Conservation (phyloP, 2,797 vertebrate species). For the Eulemur albifrons region DNA sequence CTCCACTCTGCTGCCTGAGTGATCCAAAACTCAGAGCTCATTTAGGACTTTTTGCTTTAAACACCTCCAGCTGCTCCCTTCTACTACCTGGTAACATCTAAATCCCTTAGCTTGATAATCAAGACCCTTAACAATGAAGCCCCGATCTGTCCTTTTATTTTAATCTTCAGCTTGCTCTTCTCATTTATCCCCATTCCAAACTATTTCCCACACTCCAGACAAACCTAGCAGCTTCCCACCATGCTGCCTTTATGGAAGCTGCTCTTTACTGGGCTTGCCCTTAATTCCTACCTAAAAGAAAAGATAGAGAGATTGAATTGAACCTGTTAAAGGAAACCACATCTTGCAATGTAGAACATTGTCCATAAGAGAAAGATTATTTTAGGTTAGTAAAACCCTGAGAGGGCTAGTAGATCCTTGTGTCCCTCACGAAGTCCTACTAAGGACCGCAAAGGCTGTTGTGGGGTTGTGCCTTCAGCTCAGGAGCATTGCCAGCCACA, state of each 20-base stretch:
- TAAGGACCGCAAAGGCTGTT: background rate
- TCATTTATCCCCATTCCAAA: background rate
- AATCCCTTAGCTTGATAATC: background rate
- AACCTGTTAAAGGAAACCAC: background rate
- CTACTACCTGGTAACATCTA: background rate
- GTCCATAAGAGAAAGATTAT: background rate
- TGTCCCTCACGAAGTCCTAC: background rate
- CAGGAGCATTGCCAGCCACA: background rate
- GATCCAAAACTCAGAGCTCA: background rate
- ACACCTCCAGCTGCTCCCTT: background rate
- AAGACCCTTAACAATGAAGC: background rate
- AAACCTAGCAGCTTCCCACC: background rate
- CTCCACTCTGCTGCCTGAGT: background rate
- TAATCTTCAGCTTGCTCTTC: background rate
- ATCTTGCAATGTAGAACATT: background rate
- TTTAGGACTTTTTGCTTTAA: background rate
- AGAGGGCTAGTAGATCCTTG: background rate
- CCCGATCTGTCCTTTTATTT: background rate
- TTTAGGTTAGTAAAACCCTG: background rate
- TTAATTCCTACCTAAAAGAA: background rate
- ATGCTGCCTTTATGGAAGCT: background rate
- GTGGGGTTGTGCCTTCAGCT: background rate
- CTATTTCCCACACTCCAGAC: background rate
- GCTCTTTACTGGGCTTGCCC: background rate
- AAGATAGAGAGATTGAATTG: background rate